phyloP scores from a whole-genome alignment of 2,888 invertebrate genomes.

The Drosophila tanythrix region DNA sequence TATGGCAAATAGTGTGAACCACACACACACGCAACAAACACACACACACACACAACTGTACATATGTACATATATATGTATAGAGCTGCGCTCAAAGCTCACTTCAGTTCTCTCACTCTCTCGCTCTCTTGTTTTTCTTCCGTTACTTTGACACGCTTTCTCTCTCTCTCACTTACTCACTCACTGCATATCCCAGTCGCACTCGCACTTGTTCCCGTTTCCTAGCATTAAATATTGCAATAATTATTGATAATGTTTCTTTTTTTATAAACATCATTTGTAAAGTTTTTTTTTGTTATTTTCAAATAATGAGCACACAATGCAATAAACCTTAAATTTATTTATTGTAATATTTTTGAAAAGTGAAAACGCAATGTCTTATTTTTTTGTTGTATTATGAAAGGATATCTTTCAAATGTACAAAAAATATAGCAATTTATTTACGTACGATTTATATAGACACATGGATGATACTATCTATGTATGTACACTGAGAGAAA shows the following conservation, averaged over 20 bases:
- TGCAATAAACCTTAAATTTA: slow-evolving; percentile 75
- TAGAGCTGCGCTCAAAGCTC: slow-evolving; percentile 48
- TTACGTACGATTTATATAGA: background rate
- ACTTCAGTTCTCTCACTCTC: slow-evolving; percentile 11
- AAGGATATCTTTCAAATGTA: background rate
- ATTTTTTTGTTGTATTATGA: background rate
- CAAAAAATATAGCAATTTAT: background rate
- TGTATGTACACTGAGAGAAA: background rate
- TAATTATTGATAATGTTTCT: slow-evolving; percentile 32
- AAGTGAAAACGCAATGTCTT: background rate
- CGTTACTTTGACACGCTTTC: background rate
- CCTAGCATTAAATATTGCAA: slow-evolving; percentile 39
- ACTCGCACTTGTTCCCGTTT: slow-evolving; percentile 28
- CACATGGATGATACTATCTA: background rate
- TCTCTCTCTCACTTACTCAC: background rate
- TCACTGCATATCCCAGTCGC: slow-evolving; percentile 13
- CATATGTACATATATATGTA: slow-evolving; percentile 65
- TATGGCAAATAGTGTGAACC: slow-evolving; percentile 74
- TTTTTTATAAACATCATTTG: slow-evolving; percentile 37
- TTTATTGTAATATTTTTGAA: slow-evolving; percentile 70
- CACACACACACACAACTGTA: slow-evolving; percentile 29
- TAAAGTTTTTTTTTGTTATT: slow-evolving; percentile 47
- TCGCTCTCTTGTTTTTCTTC: background rate
- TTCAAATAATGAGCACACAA: slow-evolving; percentile 57
- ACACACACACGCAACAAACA: background rate